These are phyloP conservation scores for Zaprionus lachaisei DNA, from an alignment of 1,140 invertebrate species.

Conservation along the genomic window DNA sequence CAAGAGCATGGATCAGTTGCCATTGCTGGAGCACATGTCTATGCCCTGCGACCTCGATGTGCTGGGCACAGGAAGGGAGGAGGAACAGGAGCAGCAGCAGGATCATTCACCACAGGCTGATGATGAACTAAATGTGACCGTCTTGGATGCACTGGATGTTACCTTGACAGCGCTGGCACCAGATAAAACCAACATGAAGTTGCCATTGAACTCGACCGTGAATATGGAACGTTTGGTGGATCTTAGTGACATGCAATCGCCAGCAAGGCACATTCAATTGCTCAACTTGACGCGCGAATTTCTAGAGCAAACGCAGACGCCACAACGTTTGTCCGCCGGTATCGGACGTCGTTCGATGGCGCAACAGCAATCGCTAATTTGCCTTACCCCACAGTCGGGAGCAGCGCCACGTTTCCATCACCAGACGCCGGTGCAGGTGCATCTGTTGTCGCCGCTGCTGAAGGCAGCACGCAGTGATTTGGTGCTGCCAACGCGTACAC, in stretches of 20 bases:
- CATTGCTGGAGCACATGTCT: conserved; percentile 70
- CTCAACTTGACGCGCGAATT: conserved; percentile 69
- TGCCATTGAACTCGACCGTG: conserved; percentile 76
- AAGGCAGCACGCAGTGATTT: conserved; percentile 76
- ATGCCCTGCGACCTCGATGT: conserved; percentile 68
- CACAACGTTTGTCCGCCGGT: conserved; percentile 2
- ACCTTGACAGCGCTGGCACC: conserved; percentile 71
- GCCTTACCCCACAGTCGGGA: conserved; percentile 63
- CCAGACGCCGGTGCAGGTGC: conserved; percentile 63
- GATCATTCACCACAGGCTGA: too few species aligned
- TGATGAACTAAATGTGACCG: too few species aligned
- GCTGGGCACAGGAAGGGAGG: conserved; percentile 1
- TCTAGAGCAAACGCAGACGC: conserved; percentile 40
- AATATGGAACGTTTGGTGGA: conserved; percentile 75
- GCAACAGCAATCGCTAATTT: conserved; percentile 61
- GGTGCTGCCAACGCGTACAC: conserved; percentile 74
- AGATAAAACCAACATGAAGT: conserved; percentile 70
- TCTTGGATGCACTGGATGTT: conserved; percentile 56
- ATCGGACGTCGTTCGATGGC: conserved; percentile 54
- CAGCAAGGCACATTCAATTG: conserved; percentile 64
- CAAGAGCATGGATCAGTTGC: conserved; percentile 70
- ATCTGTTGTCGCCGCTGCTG: conserved; percentile 63
- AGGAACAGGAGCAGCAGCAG: background rate
- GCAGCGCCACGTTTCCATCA: conserved; percentile 53
- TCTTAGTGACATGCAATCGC: conserved; percentile 52